Percentiles rank a stretch among this genome's conserved stretches.
Evolutionary conservation across 2,797 vertebrate species (phyloP).

Genomic region (Propithecus perrieri): DNA sequence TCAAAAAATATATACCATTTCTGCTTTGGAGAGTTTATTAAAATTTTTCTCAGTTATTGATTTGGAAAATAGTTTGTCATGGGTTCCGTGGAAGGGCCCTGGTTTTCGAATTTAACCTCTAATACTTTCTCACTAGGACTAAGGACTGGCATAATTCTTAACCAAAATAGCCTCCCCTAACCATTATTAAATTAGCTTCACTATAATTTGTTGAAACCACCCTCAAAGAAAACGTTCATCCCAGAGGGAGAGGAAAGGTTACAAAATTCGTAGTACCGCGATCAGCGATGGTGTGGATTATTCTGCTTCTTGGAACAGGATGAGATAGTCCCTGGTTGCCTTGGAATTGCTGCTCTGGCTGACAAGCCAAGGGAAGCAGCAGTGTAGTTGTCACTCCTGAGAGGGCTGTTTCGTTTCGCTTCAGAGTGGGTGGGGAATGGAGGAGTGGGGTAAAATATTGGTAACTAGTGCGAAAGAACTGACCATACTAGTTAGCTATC

Average conservation of each 20-base stretch:
- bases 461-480: background rate
- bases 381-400: rapidly evolving
- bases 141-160: background rate
- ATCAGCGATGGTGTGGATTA: background rate
- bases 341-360: background rate
- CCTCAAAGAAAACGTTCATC: background rate
- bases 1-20: background rate
- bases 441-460: background rate
- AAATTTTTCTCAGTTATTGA: background rate
- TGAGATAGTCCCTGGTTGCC: background rate
- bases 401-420: background rate
- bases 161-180: background rate
- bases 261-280: background rate
- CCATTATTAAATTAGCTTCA: background rate
- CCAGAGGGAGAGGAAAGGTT: background rate
- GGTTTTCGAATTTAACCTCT: background rate
- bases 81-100: background rate
- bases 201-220: background rate
- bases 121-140: background rate
- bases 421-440: background rate
- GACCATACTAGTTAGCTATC: background rate
- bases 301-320: background rate
- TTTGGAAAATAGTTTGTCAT: background rate
- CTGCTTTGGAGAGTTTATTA: background rate
- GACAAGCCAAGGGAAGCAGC: background rate